Percentiles rank a stretch among this genome's conserved stretches.
These are phyloP conservation scores for Melipona beecheii DNA, from an alignment of 2,888 invertebrate species.

Conservation along the genomic window DNA sequence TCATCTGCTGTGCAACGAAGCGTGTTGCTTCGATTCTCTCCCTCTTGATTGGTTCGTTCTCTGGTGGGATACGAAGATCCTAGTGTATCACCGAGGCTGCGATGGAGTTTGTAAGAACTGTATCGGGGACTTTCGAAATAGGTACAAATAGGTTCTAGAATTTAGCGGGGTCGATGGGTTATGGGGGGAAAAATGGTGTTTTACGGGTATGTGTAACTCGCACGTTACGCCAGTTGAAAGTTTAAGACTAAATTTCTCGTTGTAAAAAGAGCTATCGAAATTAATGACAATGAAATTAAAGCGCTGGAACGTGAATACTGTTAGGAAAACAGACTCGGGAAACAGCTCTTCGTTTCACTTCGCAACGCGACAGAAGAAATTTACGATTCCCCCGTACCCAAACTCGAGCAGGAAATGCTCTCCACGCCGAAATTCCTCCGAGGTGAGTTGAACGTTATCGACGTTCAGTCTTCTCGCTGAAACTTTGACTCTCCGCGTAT, in stretches of 20 bases:
- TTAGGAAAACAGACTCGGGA: too few relatives aligned
- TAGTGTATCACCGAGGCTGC: background rate
- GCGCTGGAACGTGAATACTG: background rate
- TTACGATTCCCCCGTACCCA: background rate
- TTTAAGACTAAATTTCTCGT: background rate
- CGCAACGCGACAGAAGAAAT: background rate
- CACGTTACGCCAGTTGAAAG: too few relatives aligned
- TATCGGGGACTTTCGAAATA: background rate
- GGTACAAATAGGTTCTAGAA: background rate
- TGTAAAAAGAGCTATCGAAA: background rate
- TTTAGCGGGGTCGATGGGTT: background rate
- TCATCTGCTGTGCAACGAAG: conserved; percentile 18
- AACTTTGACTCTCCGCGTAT: background rate
- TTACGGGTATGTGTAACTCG: too few relatives aligned
- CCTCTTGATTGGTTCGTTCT: background rate
- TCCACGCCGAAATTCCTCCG: background rate
- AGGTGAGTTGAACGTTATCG: background rate
- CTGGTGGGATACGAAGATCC: background rate
- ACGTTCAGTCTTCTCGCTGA: background rate
- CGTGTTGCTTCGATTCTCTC: conserved; percentile 2
- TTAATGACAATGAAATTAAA: background rate
- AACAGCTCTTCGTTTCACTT: background rate
- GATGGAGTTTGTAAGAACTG: background rate
- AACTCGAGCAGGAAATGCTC: background rate
- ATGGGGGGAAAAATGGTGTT: too few relatives aligned